Evolutionary conservation across 2,888 invertebrate genomes (phyloP).

Genomic region (Carabus problematicus): DNA sequence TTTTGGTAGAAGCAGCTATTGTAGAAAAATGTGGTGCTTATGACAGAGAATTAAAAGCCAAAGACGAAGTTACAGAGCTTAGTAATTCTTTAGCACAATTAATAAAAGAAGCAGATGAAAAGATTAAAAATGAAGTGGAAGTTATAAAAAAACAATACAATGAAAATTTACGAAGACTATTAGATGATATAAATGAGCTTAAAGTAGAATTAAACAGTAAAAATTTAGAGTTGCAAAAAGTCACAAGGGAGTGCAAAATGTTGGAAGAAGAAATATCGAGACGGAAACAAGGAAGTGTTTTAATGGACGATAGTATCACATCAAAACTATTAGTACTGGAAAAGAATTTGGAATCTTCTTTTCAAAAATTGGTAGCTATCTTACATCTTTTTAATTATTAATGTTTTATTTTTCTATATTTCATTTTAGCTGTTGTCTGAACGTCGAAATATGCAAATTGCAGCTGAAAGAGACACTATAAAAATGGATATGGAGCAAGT

Average conservation of each 20-base stretch:
- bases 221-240: conserved; percentile 63
- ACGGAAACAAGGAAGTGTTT: conserved; percentile 58
- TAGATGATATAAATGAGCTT: conserved; percentile 64
- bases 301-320: conserved; percentile 51
- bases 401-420: conserved; percentile 3
- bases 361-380: conserved; percentile 64
- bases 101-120: conserved; percentile 64
- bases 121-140: conserved; percentile 66
- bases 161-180: conserved; percentile 65
- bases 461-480: conserved; percentile 66
- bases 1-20: conserved; percentile 64
- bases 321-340: conserved; percentile 61
- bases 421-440: conserved; percentile 63
- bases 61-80: conserved; percentile 64
- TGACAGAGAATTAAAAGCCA: conserved; percentile 59
- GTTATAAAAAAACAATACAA: conserved; percentile 66
- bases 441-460: conserved; percentile 64
- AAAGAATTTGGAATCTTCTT: conserved; percentile 65
- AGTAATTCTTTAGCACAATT: conserved; percentile 63
- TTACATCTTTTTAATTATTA: background rate
- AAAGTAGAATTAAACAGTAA: conserved; percentile 67
- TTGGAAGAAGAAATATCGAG: conserved; percentile 62
- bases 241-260: conserved; percentile 63
- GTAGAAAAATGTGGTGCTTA: conserved; percentile 65
- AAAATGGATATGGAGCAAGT: conserved; percentile 66